These are phyloP conservation scores for Epinotia nisella DNA, from an alignment of 2,888 invertebrate species.

Conservation along the genomic window DNA sequence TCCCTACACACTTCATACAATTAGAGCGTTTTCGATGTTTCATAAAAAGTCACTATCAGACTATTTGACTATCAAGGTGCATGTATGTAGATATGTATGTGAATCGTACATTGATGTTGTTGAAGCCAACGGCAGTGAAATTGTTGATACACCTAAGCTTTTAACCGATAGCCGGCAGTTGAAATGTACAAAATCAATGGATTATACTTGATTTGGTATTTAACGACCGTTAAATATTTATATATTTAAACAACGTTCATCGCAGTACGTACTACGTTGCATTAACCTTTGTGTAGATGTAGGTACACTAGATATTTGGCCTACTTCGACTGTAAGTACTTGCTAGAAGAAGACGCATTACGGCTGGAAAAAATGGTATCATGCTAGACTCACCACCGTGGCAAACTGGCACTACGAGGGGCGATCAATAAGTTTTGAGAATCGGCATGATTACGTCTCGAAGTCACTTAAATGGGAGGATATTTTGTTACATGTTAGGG, in stretches of 20 bases:
- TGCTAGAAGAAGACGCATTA: neutral
- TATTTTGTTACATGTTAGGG: no score
- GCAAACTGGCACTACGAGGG: no score
- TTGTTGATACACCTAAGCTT: neutral
- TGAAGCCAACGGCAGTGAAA: neutral
- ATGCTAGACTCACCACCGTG: no score
- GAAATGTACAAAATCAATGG: conserved; percentile 1
- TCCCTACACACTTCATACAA: no score
- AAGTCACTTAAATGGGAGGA: no score
- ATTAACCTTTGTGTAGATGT: neutral
- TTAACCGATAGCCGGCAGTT: neutral
- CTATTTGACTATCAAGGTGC: no score
- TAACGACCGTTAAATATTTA: neutral
- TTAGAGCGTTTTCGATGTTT: no score
- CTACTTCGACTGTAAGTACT: neutral
- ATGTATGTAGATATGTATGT: neutral
- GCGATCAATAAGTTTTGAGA: no score
- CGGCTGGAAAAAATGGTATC: neutral
- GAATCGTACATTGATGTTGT: neutral
- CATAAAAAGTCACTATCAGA: no score
- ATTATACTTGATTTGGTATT: neutral
- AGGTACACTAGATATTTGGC: neutral
- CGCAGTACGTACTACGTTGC: neutral
- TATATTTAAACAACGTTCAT: neutral
- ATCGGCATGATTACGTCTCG: no score